Conservation (phyloP, 2,797 vertebrate species). For the Anabas testudineus region DNA sequence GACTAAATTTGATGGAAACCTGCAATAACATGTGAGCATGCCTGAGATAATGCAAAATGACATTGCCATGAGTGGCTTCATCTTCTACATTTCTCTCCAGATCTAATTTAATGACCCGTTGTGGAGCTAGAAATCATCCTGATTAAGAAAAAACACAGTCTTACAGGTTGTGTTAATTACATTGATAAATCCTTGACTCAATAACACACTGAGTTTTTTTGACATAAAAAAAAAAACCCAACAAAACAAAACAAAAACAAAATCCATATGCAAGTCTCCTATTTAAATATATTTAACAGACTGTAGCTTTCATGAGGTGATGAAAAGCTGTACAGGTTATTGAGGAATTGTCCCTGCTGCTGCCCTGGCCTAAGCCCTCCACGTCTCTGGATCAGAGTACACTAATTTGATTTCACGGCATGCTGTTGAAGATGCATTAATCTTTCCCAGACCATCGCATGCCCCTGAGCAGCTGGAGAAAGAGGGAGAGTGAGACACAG, state of each 20-base stretch:
- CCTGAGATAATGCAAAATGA: constrained; percentile 74
- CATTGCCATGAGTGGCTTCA: constrained; percentile 66
- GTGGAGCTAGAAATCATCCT: constrained; percentile 37
- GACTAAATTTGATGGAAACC: constrained; percentile 76
- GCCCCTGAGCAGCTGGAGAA: constrained; percentile 80
- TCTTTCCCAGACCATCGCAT: constrained; percentile 84
- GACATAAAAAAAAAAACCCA: constrained; percentile 13
- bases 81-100: constrained; percentile 54
- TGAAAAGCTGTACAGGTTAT: constrained; percentile 56
- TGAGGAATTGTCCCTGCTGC: constrained; percentile 66
- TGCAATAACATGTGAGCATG: constrained; percentile 51
- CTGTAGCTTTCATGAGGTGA: constrained; percentile 46
- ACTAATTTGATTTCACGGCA: constrained; percentile 88
- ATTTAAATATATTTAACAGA: constrained; percentile 64
- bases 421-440: constrained; percentile 85
- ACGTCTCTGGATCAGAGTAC: constrained; percentile 80
- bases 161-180: constrained; percentile 44
- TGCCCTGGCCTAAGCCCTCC: constrained; percentile 71
- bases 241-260: constrained; percentile 30
- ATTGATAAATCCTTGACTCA: constrained; percentile 34
- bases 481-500: constrained; percentile 71
- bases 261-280: constrained; percentile 17
- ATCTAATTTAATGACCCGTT: constrained; percentile 62
- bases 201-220: constrained; percentile 7
- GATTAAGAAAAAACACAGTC: constrained; percentile 24